Percentiles rank a stretch among this genome's conserved stretches.
phyloP scores from a whole-genome alignment of 2,888 invertebrate genomes.

The Leucoma salicis region DNA sequence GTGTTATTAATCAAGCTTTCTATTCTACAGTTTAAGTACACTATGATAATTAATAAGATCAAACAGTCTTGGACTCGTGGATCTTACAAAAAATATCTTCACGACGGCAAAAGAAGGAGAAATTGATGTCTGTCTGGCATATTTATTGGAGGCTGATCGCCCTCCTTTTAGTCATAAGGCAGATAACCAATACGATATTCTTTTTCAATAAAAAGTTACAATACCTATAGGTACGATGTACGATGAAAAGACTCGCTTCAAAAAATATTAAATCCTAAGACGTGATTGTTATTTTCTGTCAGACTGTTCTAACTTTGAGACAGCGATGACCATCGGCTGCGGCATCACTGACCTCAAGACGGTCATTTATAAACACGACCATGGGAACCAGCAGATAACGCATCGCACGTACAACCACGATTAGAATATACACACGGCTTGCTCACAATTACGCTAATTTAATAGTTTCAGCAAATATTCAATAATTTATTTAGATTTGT shows the following conservation, averaged over 20 bases:
- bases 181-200: too few species aligned
- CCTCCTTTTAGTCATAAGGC: too few species aligned
- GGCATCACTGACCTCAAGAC: constrained; percentile 67
- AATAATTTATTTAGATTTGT: too few species aligned
- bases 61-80: too few species aligned
- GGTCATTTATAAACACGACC: constrained; percentile 75
- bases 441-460: constrained; percentile 44
- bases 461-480: constrained; percentile 18
- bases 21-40: too few species aligned
- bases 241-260: background rate
- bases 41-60: too few species aligned
- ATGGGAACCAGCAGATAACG: constrained; percentile 73
- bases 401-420: constrained; percentile 71
- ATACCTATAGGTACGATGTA: background rate
- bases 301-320: constrained; percentile 36
- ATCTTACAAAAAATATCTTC: too few species aligned
- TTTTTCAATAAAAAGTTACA: too few species aligned
- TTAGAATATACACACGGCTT: constrained; percentile 53
- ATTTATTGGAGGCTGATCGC: too few species aligned
- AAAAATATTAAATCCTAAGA: constrained; percentile 14
- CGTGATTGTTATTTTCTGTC: constrained; percentile 15
- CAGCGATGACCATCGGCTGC: constrained; percentile 71
- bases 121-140: too few species aligned
- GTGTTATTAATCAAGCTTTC: too few species aligned
- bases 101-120: too few species aligned